Evolutionary conservation across 2,888 invertebrate species (phyloP).

Genomic region (Amphimallon solstitiale): DNA sequence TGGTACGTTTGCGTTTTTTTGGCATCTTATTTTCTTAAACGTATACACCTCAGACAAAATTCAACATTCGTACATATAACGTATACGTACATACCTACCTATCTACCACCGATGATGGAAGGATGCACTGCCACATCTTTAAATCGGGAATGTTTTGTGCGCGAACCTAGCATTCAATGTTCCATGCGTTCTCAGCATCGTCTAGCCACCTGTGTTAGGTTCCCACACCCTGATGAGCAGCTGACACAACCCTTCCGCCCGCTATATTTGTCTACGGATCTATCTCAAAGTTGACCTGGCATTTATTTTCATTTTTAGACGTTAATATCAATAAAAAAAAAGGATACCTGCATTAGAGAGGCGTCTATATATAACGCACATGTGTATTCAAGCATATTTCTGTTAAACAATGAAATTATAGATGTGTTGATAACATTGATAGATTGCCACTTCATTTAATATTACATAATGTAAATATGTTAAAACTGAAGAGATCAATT

Average conservation of each 20-base stretch:
- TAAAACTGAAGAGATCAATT: too few relatives aligned
- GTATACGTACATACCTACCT: too few relatives aligned
- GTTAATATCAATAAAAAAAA: neutral
- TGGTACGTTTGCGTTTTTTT: neutral
- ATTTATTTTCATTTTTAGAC: constrained; percentile 10
- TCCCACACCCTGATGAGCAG: constrained; percentile 60
- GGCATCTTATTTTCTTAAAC: constrained; percentile 7
- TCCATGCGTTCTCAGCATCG: constrained; percentile 48
- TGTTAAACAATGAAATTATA: too few relatives aligned
- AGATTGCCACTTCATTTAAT: too few relatives aligned
- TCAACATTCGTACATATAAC: neutral
- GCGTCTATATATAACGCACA: too few relatives aligned
- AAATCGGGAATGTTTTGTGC: constrained; percentile 26
- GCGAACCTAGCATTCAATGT: constrained; percentile 35
- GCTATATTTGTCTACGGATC: constrained; percentile 44
- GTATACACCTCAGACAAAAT: neutral
- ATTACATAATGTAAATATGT: too few relatives aligned
- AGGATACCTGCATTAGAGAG: neutral
- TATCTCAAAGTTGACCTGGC: constrained; percentile 24
- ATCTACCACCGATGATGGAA: neutral
- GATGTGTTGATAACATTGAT: too few relatives aligned
- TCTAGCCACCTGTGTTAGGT: constrained; percentile 59
- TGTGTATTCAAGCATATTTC: too few relatives aligned
- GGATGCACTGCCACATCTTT: neutral
- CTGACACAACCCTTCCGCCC: constrained; percentile 61